phyloP scores from a whole-genome alignment of 2,797 vertebrate species.

The Myiotriccus ornatus region DNA sequence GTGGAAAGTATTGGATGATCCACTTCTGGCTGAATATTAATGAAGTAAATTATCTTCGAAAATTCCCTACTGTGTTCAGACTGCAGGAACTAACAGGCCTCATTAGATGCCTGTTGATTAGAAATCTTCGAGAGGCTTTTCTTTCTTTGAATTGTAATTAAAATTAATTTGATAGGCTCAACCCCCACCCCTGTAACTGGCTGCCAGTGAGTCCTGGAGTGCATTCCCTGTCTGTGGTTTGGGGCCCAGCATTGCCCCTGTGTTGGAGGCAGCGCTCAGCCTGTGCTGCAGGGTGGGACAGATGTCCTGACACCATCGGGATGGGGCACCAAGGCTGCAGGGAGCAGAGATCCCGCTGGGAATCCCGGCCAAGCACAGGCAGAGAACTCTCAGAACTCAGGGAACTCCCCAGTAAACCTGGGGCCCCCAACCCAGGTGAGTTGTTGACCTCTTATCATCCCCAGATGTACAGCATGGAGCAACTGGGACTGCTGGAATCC shows the following conservation, averaged over 20 bases:
- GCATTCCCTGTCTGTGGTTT: not conserved
- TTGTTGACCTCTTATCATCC: not conserved
- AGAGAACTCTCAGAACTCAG: not conserved
- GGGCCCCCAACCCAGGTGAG: not conserved
- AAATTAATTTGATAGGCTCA: constrained; percentile 59
- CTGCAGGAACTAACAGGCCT: constrained; percentile 67
- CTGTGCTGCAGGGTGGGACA: not conserved
- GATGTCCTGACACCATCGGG: not conserved
- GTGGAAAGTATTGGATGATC: constrained; percentile 53
- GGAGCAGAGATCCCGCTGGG: not conserved
- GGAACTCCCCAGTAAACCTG: not conserved
- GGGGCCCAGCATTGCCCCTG: not conserved
- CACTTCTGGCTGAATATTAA: constrained; percentile 71
- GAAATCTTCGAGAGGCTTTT: constrained; percentile 68
- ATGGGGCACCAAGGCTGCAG: not conserved
- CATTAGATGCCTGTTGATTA: constrained; percentile 75
- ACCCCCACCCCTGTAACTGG: not conserved
- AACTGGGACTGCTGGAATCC: not conserved
- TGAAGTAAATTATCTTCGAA: constrained; percentile 69
- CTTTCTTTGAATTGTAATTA: constrained; percentile 72
- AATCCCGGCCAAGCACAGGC: not conserved
- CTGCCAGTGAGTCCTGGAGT: not conserved
- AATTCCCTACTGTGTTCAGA: constrained; percentile 68
- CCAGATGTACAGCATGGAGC: not conserved
- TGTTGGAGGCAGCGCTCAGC: rapidly evolving